Conservation (phyloP, 2,888 invertebrate species). For the Rutpela maculata region DNA sequence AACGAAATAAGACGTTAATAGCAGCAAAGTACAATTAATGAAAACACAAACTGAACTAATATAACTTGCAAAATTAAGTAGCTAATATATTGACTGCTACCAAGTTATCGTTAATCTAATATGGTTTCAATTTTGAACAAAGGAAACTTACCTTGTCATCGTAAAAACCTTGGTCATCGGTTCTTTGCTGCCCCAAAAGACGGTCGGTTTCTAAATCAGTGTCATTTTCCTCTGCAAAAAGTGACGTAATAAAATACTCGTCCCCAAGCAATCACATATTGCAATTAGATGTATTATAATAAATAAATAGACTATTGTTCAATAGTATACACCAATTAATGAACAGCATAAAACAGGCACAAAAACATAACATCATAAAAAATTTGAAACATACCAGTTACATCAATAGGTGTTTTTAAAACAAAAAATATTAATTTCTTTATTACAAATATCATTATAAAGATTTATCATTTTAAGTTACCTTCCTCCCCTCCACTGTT, state of each 20-base stretch:
- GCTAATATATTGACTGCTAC: slow-evolving; percentile 16
- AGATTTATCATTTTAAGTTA: no score
- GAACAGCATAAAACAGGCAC: no score
- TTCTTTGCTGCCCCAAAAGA: slow-evolving; percentile 93
- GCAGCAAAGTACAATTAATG: neutral
- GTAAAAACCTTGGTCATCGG: slow-evolving; percentile 95
- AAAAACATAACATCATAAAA: no score
- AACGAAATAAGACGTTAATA: neutral
- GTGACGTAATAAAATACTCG: slow-evolving; percentile 30
- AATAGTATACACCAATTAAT: no score
- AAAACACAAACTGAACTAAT: slow-evolving; percentile 6
- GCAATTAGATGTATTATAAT: no score
- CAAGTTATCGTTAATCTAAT: neutral
- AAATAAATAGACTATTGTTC: no score
- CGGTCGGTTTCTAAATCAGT: slow-evolving; percentile 99
- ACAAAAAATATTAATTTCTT: no score
- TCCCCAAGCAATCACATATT: neutral
- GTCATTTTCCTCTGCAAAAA: slow-evolving; percentile 87
- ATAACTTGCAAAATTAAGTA: slow-evolving; percentile 23
- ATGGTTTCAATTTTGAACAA: neutral
- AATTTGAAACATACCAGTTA: no score
- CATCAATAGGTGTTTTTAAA: no score
- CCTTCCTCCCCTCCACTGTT: slow-evolving; percentile 80
- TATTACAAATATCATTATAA: no score
- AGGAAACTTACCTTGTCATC: slow-evolving; percentile 84